A percentile compares a stretch with the other conserved stretches of the same genome.
These are phyloP conservation scores for Liodrosophila aerea DNA, from an alignment of 2,888 invertebrate genomes.

Conservation along the genomic window DNA sequence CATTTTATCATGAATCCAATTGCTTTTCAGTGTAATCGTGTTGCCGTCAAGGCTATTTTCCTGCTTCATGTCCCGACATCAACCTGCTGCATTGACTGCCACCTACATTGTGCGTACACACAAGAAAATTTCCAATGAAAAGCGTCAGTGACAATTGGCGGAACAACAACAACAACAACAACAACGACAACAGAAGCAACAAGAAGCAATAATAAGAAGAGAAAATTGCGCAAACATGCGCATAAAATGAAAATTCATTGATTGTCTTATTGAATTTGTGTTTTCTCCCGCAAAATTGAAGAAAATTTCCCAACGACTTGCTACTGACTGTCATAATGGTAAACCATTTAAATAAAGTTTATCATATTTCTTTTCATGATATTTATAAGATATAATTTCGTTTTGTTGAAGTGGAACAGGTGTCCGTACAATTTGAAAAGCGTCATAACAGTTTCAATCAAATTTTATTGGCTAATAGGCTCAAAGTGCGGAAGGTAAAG, in stretches of 20 bases:
- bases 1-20: too few relatives aligned
- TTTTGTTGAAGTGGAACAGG: constrained; percentile 3
- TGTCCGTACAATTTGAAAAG: not conserved
- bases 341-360: constrained; percentile 39
- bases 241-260: constrained; percentile 69
- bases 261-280: constrained; percentile 68
- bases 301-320: constrained; percentile 18
- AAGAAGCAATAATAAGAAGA: constrained; percentile 11
- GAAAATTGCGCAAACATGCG: constrained; percentile 57
- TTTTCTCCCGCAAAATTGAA: constrained; percentile 17
- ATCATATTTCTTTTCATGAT: constrained; percentile 9
- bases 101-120: constrained; percentile 24
- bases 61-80: not conserved
- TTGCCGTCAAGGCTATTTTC: too few relatives aligned
- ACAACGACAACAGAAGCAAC: too few relatives aligned
- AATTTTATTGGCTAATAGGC: constrained; percentile 46
- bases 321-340: too few relatives aligned
- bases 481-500: constrained; percentile 1
- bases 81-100: not conserved
- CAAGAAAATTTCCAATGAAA: constrained; percentile 41
- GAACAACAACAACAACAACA: constrained; percentile 24
- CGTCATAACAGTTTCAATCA: constrained; percentile 36
- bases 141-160: constrained; percentile 40
- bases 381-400: not conserved
- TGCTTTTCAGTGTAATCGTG: too few relatives aligned